Conservation (phyloP, 2,797 vertebrate genomes). For the Micrastur ruficollis region DNA sequence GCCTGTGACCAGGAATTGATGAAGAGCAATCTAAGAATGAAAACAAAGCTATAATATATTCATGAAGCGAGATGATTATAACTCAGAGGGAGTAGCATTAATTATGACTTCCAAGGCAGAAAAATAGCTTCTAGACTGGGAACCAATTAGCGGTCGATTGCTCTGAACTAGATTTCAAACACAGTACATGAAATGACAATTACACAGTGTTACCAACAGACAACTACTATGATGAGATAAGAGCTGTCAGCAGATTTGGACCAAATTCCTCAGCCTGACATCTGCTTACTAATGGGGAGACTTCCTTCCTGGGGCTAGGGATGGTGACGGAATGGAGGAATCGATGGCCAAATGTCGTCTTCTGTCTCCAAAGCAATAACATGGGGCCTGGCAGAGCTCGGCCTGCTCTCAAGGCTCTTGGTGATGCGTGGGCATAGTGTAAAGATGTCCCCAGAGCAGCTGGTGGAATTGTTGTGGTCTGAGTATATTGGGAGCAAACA, state of each 20-base stretch:
- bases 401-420: neutral
- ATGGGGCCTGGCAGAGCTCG: neutral
- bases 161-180: slow-evolving; percentile 60
- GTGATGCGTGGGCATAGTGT: neutral
- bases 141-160: slow-evolving; percentile 50
- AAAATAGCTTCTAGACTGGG: slow-evolving; percentile 42
- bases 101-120: slow-evolving; percentile 54
- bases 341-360: neutral
- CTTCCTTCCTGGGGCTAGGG: neutral
- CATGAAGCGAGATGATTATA: slow-evolving; percentile 41
- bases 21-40: slow-evolving; percentile 42
- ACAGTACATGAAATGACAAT: slow-evolving; percentile 41
- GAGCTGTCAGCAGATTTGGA: slow-evolving; percentile 33
- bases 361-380: neutral
- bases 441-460: neutral
- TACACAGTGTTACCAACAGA: slow-evolving; percentile 20
- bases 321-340: neutral
- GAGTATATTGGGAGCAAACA: neutral
- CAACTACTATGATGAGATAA: neutral
- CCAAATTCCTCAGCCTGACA: neutral
- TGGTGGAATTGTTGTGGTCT: neutral
- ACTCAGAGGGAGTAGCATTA: slow-evolving; percentile 39
- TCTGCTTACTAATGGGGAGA: neutral
- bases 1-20: slow-evolving; percentile 23
- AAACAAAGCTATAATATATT: slow-evolving; percentile 59